These are phyloP conservation scores for Melangyna quadrimaculata DNA, from an alignment of 2,888 invertebrate genomes.

Conservation along the genomic window DNA sequence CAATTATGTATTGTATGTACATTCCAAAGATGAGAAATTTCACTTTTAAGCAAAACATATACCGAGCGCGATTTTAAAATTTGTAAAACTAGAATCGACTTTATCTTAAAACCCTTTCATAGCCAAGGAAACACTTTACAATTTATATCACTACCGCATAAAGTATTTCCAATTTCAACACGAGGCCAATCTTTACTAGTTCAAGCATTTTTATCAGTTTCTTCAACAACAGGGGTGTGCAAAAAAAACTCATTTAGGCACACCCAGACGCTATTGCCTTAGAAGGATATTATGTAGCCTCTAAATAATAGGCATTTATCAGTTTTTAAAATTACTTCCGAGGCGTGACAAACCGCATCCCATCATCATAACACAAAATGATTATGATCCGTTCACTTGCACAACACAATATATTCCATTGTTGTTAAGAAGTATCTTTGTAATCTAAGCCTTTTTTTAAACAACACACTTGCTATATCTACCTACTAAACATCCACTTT, in stretches of 20 bases:
- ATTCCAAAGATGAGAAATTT: no score
- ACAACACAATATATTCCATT: conserved; percentile 30
- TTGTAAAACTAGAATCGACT: no score
- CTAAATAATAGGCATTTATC: not conserved
- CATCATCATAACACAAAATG: not conserved
- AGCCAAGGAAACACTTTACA: no score
- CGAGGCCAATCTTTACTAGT: not conserved
- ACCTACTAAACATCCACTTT: conserved; percentile 49
- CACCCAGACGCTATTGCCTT: not conserved
- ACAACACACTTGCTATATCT: conserved; percentile 4
- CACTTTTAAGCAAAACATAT: no score
- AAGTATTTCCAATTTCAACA: not conserved
- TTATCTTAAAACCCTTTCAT: no score
- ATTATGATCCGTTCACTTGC: conserved; percentile 49
- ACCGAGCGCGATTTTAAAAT: no score
- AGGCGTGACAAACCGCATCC: not conserved
- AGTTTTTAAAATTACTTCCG: not conserved
- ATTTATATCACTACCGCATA: no score
- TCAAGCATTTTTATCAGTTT: not conserved
- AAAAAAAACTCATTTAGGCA: not conserved
- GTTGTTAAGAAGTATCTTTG: conserved; percentile 30
- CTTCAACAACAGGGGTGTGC: not conserved
- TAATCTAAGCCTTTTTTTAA: conserved; percentile 24
- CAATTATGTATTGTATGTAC: no score
- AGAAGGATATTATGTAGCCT: not conserved